These are phyloP conservation scores for Leptinotarsa peninsularis DNA, from an alignment of 2,888 invertebrate species.

Conservation along the genomic window DNA sequence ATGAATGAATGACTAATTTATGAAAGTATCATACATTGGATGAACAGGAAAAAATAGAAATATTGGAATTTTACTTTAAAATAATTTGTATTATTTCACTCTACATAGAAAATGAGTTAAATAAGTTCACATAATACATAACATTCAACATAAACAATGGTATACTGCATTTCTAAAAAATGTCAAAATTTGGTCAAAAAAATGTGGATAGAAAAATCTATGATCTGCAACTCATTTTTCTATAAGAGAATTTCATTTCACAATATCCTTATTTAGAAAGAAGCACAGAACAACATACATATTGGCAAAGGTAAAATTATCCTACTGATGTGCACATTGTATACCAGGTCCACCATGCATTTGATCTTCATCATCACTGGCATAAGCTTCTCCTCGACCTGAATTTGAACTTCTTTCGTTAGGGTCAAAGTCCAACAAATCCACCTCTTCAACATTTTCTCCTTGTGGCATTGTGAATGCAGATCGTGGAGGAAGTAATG, in stretches of 20 bases:
- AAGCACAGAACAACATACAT: conserved; percentile 58
- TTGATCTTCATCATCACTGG: conserved; percentile 77
- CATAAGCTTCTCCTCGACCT: conserved; percentile 77
- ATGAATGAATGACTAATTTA: too few species aligned
- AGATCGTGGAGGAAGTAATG: conserved; percentile 79
- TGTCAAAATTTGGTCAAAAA: conserved; percentile 32
- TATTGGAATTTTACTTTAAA: conserved; percentile 33
- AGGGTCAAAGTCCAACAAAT: conserved; percentile 80
- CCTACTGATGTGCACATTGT: conserved; percentile 86
- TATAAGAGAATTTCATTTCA: conserved; percentile 39
- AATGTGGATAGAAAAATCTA: conserved; percentile 21
- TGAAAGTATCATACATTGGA: too few species aligned
- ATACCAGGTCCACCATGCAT: conserved; percentile 72
- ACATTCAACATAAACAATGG: conserved; percentile 24
- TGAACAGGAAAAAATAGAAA: too few species aligned
- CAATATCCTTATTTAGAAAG: conserved; percentile 65
- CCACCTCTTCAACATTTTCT: conserved; percentile 89
- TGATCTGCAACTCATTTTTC: conserved; percentile 46
- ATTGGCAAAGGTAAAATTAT: conserved; percentile 51
- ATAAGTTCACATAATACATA: conserved; percentile 37
- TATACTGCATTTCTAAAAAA: conserved; percentile 33
- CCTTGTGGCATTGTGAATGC: conserved; percentile 79
- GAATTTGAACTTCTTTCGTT: conserved; percentile 68
- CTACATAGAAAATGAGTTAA: conserved; percentile 43
- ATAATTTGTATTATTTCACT: conserved; percentile 42